Evolutionary conservation across 1,140 invertebrate species (phyloP), one percentile per base, ranked within the genome.

Genomic region (Psilanteris sp.): DNA sequence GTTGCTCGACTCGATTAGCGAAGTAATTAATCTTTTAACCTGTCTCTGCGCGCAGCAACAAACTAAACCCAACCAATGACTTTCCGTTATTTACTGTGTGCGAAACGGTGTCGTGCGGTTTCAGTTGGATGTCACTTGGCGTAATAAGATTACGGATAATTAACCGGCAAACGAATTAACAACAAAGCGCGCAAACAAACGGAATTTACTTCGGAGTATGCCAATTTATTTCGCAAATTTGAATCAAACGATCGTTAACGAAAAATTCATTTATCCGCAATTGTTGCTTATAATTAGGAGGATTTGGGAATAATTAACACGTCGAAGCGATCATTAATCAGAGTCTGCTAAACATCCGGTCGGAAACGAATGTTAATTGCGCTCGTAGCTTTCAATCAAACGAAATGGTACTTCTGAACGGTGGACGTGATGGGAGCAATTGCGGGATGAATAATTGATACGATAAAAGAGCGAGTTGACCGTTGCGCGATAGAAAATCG

Each of bases 261-360:
- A 24, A 39, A 64, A 67, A 41, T 74, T 74, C 37, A 66, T 74
- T 74, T 61, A 24, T 52, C 27, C 41, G 13, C 13, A 10, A 34
- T 48, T 57, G 43, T 64, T 64, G 43, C 24, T 50, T 37, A 31
- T 70, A 64, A 50, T 61, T 50, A n/a, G 31, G 50, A 67, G 66
- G 66, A 71, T 67, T 68, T 71, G 74, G 61, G 71, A 77, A 77
- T 55, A 66, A 71, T 70, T 52, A 52, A 32, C 29, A 26, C 43
- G 57, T 52, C 32, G 7, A n/a, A 26, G 2, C 10, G 24, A 32
- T 72, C 67, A 75, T 75, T 64, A 68, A 75, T 76, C 72, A 66
- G 29, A 76, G 13, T 48, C 52, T 39, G 50, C 61, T 59, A 76
- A 76, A 76, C 72, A 76, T 76, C 64, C 64, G 72, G 57, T 52